Base-by-base conservation (phyloP, 2,888 invertebrate genomes). In the Ypsolopha sequella region DNA sequence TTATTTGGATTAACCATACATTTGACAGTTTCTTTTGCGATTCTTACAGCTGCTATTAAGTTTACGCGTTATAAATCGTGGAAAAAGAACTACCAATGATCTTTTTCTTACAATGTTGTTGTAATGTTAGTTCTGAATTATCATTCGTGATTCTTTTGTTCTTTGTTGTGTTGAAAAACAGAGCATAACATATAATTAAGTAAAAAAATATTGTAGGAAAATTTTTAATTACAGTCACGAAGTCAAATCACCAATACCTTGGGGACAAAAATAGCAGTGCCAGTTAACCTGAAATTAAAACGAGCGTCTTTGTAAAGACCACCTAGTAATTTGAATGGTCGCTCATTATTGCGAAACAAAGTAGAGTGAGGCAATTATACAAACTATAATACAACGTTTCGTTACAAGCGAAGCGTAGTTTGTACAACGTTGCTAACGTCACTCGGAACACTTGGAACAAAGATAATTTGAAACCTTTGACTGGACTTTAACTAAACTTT, bases 401-500 rank as follows among this genome's bases (percentile, higher is more conserved):
- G 64, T 60, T 71, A 60, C 62, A 68, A 76, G 58, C 68, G 69
- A 72, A 76, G 74, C 76, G 69, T 76, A 68, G 70, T 63, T 61
- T 59, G 35, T 36, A 14, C 35, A 36, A 11, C 44, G 7, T n/a
- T 13, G 59, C 66, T 67, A 63, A 70, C 66, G 68, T 62, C 56
- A 64, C 60, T 63, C 53, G 53, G 54, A 61, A 69, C 69, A 72
- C 68, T 69, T 65, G 63, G 56, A 60, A 60, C 62, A 60, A 59
- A 58, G 60, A 71, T 71, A 72, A 72, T 75, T 71, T 65, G 60
- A 67, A 62, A 68, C 66, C 68, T 65, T 61, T 63, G 24, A 24
- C 24, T 57, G 54, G 55, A 56, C 53, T 60, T 54, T 76, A 70
- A 82, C 82, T 81, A 79, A 69, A 74, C 77, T 78, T 82, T 85